Evolutionary conservation across 2,113 vertebrate genomes (phyloP), one percentile per base, ranked within the genome.

Genomic region (Siniperca knerii): DNA sequence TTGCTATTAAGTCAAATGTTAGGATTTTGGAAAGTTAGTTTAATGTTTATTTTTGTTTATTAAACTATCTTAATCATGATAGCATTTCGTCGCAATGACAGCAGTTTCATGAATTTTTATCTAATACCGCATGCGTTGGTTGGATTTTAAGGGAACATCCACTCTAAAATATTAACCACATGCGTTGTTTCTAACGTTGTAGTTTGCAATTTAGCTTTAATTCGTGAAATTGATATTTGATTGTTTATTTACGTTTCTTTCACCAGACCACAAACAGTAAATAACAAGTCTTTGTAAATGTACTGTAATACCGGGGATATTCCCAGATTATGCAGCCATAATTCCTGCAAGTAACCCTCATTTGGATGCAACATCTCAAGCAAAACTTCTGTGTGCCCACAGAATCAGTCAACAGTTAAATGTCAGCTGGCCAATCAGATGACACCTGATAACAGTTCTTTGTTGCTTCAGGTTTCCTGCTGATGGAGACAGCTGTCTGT

Each of bases 41-140:
- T 2, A 7, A 8, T n/a, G 0, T 62, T 4, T 11, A 0, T 18
- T 46, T 37, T 4, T 0, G 20, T 25, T 4, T 0, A n/a, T 25
- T 4, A 21, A 67, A 42, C 0, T 7, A 0, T 5, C 1, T 50
- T 18, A 7, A 12, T 25, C 0, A 52, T 44, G 8, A 2, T 2
- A 4, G 4, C 4, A 0, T 42, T 60, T 48, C 20, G 12, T 42
- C 0, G 0, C 23, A 42, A 0, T 16, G 8, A 4, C 15, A 23
- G 23, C 4, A 7, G 1, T 40, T 18, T 8, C 1, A 5, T 6
- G 23, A n/a, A 1, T 72, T 44, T 44, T 44, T 44, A 4, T 12
- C 2, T 9, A 4, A n/a, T 50, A n/a, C 4, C 9, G 42, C 6
- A 40, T 18, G 4, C 13, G 21, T 18, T 64, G 7, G 0, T 20